Evolutionary conservation across 2,113 vertebrate genomes (phyloP).

Genomic region (Podarcis cretensis): DNA sequence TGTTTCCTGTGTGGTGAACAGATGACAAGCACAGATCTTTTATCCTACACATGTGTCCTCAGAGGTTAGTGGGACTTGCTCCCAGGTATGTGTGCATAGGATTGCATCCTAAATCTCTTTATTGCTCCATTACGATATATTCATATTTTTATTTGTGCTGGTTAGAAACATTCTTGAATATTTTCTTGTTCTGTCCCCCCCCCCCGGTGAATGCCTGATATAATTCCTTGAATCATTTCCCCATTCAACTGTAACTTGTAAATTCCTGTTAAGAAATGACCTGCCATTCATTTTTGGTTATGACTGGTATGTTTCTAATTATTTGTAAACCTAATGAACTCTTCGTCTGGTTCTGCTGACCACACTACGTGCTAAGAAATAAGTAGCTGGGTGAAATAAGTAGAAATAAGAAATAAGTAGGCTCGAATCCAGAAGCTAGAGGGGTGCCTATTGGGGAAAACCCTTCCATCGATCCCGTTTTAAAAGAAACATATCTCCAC

Average conservation of each 20-base stretch:
- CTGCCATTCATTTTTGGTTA: neutral
- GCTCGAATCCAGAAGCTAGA: neutral
- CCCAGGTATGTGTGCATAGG: neutral
- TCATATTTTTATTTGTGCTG: neutral
- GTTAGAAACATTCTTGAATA: neutral
- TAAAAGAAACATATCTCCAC: neutral
- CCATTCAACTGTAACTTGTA: neutral
- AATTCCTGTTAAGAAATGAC: neutral
- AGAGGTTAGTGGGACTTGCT: neutral
- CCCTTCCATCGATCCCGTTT: neutral
- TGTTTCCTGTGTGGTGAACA: neutral
- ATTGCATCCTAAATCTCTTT: neutral
- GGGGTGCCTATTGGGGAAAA: neutral
- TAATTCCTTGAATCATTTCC: neutral
- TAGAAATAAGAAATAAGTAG: neutral
- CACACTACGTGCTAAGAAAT: neutral
- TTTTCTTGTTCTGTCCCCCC: neutral
- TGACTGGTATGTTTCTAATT: neutral
- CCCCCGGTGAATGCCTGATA: neutral
- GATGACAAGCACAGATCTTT: neutral
- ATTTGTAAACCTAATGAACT: neutral
- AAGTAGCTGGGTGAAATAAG: neutral
- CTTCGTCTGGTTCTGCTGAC: neutral
- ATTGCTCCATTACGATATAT: neutral
- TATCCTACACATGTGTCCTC: no score